A percentile compares a stretch with the other conserved stretches of the same genome.
phyloP scores from a whole-genome alignment of 2,888 invertebrate genomes.

The Lepidonotus clava region DNA sequence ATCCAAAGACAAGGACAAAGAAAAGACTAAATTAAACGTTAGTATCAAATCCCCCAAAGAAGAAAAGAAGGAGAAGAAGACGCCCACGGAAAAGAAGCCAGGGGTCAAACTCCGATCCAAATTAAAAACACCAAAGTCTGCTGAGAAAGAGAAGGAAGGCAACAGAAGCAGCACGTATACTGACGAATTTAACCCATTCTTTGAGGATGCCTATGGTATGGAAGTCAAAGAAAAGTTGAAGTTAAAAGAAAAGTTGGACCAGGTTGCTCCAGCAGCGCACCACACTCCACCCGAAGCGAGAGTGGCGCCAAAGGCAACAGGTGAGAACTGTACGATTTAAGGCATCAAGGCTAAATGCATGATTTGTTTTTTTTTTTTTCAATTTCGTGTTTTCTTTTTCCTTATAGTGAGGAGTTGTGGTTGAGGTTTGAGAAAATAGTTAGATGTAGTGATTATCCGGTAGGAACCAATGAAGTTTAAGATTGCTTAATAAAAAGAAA shows the following conservation, averaged over 20 bases:
- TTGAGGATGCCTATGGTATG: constrained; percentile 49
- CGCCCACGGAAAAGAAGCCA: constrained; percentile 50
- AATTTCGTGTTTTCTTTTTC: too few relatives aligned
- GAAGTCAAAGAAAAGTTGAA: constrained; percentile 42
- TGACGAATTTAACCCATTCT: constrained; percentile 54
- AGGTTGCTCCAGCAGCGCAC: constrained; percentile 60
- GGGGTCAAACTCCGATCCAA: constrained; percentile 57
- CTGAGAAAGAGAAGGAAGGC: constrained; percentile 70
- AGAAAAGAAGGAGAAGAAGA: constrained; percentile 60
- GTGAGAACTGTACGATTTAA: constrained; percentile 48
- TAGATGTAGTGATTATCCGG: too few relatives aligned
- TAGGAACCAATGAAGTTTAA: too few relatives aligned
- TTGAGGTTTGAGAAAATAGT: too few relatives aligned
- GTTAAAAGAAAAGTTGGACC: constrained; percentile 60
- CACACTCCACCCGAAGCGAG: constrained; percentile 58
- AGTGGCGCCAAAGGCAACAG: constrained; percentile 59
- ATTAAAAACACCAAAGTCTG: constrained; percentile 63
- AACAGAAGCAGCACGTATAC: constrained; percentile 19
- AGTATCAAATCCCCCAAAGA: constrained; percentile 41
- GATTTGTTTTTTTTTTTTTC: too few relatives aligned
- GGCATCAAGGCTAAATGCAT: too few relatives aligned
- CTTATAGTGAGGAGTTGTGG: too few relatives aligned
- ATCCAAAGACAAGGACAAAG: constrained; percentile 69
- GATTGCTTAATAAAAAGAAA: too few relatives aligned
- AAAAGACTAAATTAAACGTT: constrained; percentile 61